Base-by-base conservation (phyloP, 2,888 invertebrate species). In the Monopis laevigella region DNA sequence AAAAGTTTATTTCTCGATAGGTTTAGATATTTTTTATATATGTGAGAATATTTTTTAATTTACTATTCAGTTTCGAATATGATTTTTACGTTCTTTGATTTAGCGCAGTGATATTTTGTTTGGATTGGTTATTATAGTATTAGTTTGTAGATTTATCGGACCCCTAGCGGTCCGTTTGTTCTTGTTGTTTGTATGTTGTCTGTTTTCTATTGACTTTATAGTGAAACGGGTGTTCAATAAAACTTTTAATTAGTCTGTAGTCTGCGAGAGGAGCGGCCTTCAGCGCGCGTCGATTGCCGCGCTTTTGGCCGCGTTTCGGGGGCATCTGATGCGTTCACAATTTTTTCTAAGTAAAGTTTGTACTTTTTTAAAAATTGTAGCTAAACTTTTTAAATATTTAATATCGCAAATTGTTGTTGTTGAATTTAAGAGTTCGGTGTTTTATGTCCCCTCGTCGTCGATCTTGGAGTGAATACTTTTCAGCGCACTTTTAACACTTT, bases 311-410 rank as follows among this genome's bases (percentile, higher is more conserved):
- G 65, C 64, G 65, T 62, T 59, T 56, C 50, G 56, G 26, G 30
- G 34, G 30, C 24, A 30, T 44, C 45, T 41, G 34, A 29, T 36
- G 36, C 40, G 43, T 42, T 45, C 43, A 41, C 19, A 21, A 14
- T 6, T 58, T 60, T 61, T 63, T 60, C 29, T 6, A 29, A 29
- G 8, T 29, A 11, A 10, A 6, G 59, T 68, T 70, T 68, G 70
- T 68, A 69, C 63, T 68, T 67, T 69, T 61, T 68, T 59, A 46
- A 54, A 57, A 45, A 57, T 57, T 53, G 57, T 62, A 60, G 62
- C 57, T 56, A 49, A 49, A 54, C 51, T 29, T 29, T 29, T 29
- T 29, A 24, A 24, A 49, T 45, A 45, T 51, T 50, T 45, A 46
- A n/a, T 49, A 53, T 53, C 58, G 57, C 53, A 55, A 59, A 58